Conservation (phyloP, 2,113 vertebrate genomes). For the Erinaceus europaeus region DNA sequence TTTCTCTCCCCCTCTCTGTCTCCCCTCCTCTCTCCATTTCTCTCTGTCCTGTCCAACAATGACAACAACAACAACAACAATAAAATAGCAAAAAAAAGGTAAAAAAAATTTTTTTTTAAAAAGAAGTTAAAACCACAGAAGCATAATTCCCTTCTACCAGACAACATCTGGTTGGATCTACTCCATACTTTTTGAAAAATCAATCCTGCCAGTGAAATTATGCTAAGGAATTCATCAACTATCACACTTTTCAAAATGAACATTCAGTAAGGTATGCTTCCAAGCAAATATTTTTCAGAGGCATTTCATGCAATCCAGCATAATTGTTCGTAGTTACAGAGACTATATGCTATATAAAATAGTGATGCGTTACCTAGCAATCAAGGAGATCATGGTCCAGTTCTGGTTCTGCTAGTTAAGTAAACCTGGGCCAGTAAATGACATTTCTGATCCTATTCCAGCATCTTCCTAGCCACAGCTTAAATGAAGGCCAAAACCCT, state of each 20-base stretch:
- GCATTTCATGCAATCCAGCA: constrained; percentile 7
- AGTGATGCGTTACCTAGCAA: neutral
- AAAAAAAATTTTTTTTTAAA: neutral
- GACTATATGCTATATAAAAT: neutral
- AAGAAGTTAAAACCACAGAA: neutral
- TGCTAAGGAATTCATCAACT: constrained; percentile 16
- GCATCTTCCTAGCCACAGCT: neutral
- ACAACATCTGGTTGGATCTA: constrained; percentile 23
- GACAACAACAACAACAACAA: neutral
- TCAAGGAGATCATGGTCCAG: neutral
- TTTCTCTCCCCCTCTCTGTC: too few species aligned
- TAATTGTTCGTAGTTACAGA: constrained; percentile 1
- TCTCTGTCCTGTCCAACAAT: too few species aligned
- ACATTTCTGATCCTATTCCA: constrained; percentile 2
- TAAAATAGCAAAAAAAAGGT: too few species aligned
- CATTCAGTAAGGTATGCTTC: neutral
- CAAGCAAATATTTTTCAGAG: constrained; percentile 19
- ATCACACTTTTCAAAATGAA: constrained; percentile 49
- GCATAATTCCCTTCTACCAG: neutral
- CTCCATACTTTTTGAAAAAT: constrained; percentile 7
- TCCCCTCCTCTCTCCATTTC: too few species aligned
- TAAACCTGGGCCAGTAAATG: neutral
- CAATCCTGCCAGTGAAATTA: constrained; percentile 47
- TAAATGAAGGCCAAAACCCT: neutral
- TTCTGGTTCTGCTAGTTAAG: neutral